Evolutionary conservation across 2,797 vertebrate genomes (phyloP).

Genomic region (Mus minutoides): DNA sequence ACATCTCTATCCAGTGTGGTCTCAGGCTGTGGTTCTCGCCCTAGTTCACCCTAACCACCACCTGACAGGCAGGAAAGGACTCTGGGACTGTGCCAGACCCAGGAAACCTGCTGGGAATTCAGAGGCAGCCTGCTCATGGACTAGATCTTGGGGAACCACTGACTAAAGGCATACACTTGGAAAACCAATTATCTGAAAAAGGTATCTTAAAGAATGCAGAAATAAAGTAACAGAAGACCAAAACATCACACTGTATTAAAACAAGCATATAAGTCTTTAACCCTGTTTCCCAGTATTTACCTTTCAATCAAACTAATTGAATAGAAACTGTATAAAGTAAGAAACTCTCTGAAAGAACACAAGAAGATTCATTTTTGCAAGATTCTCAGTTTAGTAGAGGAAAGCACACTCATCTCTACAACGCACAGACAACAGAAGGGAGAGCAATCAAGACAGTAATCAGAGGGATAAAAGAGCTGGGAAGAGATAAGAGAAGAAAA

Average conservation of each 20-base stretch:
- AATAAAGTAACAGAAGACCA: neutral
- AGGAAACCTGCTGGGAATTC: neutral
- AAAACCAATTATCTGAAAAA: neutral
- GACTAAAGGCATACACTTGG: neutral
- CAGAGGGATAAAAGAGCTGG: neutral
- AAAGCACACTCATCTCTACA: neutral
- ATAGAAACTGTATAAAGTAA: neutral
- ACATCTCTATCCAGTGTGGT: neutral
- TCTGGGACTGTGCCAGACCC: neutral
- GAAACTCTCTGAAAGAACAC: neutral
- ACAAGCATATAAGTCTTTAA: conserved; percentile 11
- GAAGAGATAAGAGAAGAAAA: neutral
- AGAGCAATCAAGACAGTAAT: too few species aligned
- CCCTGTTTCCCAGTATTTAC: neutral
- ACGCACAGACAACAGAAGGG: neutral
- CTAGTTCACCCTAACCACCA: neutral
- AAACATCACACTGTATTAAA: neutral
- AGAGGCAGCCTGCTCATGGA: neutral
- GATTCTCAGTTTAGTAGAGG: neutral
- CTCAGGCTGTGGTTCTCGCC: neutral
- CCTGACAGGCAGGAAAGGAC: neutral
- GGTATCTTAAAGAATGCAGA: neutral
- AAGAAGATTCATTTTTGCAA: neutral
- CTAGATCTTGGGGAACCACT: neutral
- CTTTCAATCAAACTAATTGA: neutral